A percentile compares a stretch with the other conserved stretches of the same genome.
These are phyloP conservation scores for Mechanitis mazaeus DNA, from an alignment of 2,888 invertebrate species.

Conservation along the genomic window DNA sequence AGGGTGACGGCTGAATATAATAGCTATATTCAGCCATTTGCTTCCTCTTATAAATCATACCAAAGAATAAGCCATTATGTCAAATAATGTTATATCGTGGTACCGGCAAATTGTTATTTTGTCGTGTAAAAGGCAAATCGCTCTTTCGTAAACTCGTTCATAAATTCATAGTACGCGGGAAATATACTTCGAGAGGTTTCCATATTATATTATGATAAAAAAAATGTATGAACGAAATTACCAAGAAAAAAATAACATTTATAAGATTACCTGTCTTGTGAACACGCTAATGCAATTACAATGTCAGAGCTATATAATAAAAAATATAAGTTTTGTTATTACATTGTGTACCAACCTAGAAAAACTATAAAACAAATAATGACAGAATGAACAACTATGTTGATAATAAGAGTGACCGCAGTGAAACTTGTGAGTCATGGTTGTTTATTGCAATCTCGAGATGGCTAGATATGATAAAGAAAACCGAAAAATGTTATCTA, in stretches of 20 bases:
- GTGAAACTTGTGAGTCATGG: conserved; percentile 17
- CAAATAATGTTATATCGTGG: conserved; percentile 16
- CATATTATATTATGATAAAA: too few species aligned
- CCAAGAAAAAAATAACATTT: conserved; percentile 16
- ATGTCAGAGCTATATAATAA: not conserved
- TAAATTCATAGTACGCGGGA: conserved; percentile 8
- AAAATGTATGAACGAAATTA: not conserved
- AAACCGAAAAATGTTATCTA: conserved; percentile 9
- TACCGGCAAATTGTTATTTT: conserved; percentile 12
- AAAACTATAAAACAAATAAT: conserved; percentile 24
- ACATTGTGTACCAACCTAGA: not conserved
- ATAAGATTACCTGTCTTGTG: conserved; percentile 22
- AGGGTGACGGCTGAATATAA: conserved; percentile 8
- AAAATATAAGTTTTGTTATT: not conserved
- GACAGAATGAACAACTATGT: conserved; percentile 23
- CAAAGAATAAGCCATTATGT: conserved; percentile 14
- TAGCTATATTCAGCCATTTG: conserved; percentile 7
- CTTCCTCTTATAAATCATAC: conserved; percentile 13
- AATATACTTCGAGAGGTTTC: not conserved
- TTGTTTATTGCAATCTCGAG: conserved; percentile 4
- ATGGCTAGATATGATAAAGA: not conserved
- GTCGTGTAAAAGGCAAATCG: conserved; percentile 13
- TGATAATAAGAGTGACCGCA: conserved; percentile 25
- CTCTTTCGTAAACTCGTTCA: conserved; percentile 9
- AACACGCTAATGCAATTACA: conserved; percentile 21